Base-by-base conservation (phyloP, 1,140 invertebrate genomes). In the Drosophila sechellia region DNA sequence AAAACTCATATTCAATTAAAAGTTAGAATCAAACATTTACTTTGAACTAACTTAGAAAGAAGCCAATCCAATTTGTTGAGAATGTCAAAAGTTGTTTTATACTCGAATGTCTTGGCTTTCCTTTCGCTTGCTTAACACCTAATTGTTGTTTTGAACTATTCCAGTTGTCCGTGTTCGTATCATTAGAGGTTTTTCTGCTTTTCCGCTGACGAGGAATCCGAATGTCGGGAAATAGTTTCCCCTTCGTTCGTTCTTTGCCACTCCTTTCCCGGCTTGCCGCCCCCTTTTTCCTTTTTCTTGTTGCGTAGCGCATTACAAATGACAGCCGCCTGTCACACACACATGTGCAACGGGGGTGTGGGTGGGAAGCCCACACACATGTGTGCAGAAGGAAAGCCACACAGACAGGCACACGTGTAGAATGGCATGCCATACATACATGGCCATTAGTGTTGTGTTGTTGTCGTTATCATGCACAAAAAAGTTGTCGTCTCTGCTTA, bases 291-390 rank as follows among this genome's bases (percentile, higher is more conserved):
- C 27, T 17, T 69, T 55, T 50, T 78, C 59, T 75, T 70, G 65
- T 77, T 76, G 48, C 71, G 71, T 73, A 56, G 69, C 77, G 61
- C 70, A 84, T 84, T 83, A 84, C 80, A 76, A 83, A 75, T 84
- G 80, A 84, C 76, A 84, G 71, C 63, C 76, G 52, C 70, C 79
- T 79, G 80, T 84, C 79, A 71, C 64, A 75, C 60, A 83, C 71
- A 78, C 69, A 59, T 40, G 60, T 42, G 15, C 27, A 39, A 6
- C 31, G 31, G 3, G 31, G 37, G 12, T 3, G 35, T 13, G 12
- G 35, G 35, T 12, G 35, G 10, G 15, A 58, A 56, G 40, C 25
- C 56, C 56, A 56, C 58, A 49, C 40, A 48, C 22, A 54, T 17
- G 17, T 17, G 17, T 17, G 17, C 52, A 83, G 59, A 25, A 12